phyloP scores from a whole-genome alignment of 2,113 vertebrate genomes.

The Ctenodactylus gundi region DNA sequence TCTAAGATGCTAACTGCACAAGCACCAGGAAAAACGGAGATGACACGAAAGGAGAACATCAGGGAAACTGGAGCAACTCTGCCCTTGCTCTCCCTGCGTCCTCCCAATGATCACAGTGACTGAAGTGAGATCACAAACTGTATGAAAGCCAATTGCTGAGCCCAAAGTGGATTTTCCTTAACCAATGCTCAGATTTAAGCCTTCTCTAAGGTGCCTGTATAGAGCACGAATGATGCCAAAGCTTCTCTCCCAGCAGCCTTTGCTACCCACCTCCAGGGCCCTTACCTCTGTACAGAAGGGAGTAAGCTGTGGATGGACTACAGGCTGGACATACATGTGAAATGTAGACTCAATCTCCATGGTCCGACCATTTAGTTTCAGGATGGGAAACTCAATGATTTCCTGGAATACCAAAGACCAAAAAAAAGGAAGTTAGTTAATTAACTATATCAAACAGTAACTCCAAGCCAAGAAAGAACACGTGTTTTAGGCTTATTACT shows the following conservation, averaged over 20 bases:
- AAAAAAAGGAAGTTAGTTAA: conserved; percentile 39
- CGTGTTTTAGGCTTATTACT: conserved; percentile 9
- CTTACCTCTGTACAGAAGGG: conserved; percentile 92
- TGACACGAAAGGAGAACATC: background rate
- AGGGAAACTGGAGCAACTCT: background rate
- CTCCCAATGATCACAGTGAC: background rate
- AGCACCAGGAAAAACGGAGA: background rate
- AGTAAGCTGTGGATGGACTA: conserved; percentile 90
- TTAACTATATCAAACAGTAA: conserved; percentile 37
- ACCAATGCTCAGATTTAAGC: background rate
- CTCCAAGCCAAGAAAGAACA: conserved; percentile 6
- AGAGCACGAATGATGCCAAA: background rate
- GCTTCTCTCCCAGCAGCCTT: conserved; percentile 13
- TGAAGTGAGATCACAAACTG: background rate
- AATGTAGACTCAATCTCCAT: conserved; percentile 92
- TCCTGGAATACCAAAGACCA: conserved; percentile 82
- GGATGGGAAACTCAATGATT: conserved; percentile 91
- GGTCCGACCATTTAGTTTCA: conserved; percentile 90
- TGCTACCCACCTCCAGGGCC: conserved; percentile 61
- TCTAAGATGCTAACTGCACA: background rate
- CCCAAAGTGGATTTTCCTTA: background rate
- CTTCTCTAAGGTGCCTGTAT: conserved; percentile 9
- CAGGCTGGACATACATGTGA: conserved; percentile 91
- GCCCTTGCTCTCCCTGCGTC: background rate
- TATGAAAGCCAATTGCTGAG: conserved; percentile 4